Base-by-base conservation (phyloP, 2,888 invertebrate species). In the Abscondita cerata region DNA sequence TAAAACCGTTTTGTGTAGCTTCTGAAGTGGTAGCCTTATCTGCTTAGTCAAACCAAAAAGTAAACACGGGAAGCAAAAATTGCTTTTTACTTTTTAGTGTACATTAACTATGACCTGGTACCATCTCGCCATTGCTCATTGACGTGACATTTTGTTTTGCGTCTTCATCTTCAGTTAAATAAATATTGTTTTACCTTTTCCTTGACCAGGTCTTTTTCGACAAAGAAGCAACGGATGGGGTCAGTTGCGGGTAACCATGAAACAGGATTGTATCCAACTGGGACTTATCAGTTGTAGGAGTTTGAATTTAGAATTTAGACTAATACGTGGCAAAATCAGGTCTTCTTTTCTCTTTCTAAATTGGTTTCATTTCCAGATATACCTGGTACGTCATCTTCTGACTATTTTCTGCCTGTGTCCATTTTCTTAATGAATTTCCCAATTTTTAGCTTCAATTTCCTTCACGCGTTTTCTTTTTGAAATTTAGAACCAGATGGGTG, bases 401-500 rank as follows among this genome's bases (percentile, higher is more conserved):
- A 5, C 36, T 36, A 9, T 36, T 36, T 36, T 36, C 36, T 36
- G 36, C 36, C 36, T 36, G 36, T 36, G 36, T 9, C 36, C n/a
- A 36, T 36, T 36, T 36, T 36, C 6, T 36, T 36, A 36, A 36
- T 36, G 36, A 36, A 36, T 36, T 5, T 36, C 11, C 36, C 36
- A 36, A 36, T 5, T 36, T 36, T 36, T 36, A 12, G 36, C n/a
- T 36, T 36, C 11, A n/a, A 9, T 36, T 12, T 36, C 36, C 36
- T 12, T 36, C 36, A 36, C 36, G 18, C 44, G 15, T 44, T 44
- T 11, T 16, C n/a, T 16, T 16, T 16, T 44, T 11, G 18, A 44
- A 44, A 15, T 15, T 44, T 18, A 44, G 18, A 44, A 44, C 44
- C 16, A 44, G 18, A 44, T 44, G 44, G 4, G 16, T 18, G 44